phyloP scores from a whole-genome alignment of 1,140 invertebrate species.

The Lordiphosa clarofinis region DNA sequence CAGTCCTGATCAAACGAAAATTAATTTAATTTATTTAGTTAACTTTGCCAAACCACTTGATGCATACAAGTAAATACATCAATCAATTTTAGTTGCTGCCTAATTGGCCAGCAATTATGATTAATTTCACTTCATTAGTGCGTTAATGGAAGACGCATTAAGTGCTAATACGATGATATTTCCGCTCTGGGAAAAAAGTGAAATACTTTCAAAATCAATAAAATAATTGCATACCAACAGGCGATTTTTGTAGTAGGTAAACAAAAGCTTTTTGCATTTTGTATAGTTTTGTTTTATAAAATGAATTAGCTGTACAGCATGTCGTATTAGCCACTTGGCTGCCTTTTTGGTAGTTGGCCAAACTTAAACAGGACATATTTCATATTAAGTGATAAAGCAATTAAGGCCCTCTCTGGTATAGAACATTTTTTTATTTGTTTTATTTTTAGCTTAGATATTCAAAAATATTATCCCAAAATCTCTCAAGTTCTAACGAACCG shows the following conservation, averaged over 20 bases:
- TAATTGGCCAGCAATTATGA: conserved; percentile 35
- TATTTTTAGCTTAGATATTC: too few relatives aligned
- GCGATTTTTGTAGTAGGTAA: conserved; percentile 1
- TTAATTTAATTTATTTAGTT: conserved; percentile 13
- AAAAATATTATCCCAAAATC: too few relatives aligned
- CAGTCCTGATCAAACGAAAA: conserved; percentile 83
- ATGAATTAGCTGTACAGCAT: conserved; percentile 23
- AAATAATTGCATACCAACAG: conserved; percentile 6
- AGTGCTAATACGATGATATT: conserved; percentile 33
- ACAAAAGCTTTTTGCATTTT: conserved; percentile 7
- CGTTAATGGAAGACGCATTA: conserved; percentile 15
- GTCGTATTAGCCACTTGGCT: background rate
- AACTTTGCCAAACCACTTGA: conserved; percentile 8
- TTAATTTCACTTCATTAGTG: conserved; percentile 11
- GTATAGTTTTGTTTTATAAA: conserved; percentile 31
- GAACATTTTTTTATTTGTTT: too few relatives aligned
- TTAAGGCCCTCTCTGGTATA: too few relatives aligned
- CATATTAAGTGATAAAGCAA: too few relatives aligned
- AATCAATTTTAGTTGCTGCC: conserved; percentile 7
- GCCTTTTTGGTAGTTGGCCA: conserved; percentile 3
- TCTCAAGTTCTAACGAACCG: too few relatives aligned
- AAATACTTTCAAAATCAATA: background rate
- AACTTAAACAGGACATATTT: background rate
- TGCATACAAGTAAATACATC: conserved; percentile 4
- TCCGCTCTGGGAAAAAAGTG: conserved; percentile 1